Base-by-base conservation (phyloP, 2,888 invertebrate genomes). In the Limenitis camilla region DNA sequence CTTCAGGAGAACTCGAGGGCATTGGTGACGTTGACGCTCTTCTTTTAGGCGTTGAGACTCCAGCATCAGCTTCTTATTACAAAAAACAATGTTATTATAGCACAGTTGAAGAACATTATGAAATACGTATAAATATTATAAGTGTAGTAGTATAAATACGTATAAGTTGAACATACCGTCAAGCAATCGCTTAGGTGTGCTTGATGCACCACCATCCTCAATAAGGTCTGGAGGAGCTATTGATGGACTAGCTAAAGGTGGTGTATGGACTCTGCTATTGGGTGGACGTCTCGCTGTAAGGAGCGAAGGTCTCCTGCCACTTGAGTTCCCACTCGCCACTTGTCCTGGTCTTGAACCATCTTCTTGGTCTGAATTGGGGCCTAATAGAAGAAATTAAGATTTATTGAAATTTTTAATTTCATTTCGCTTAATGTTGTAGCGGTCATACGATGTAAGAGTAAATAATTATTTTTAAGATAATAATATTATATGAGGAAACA, bases 191-290 rank as follows among this genome's bases (percentile, higher is more conserved):
- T 92, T 92, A 51, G 94, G 94, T 33, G 94, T 94, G 64, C 94
- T 94, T 11, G 93, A 93, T 50, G 94, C 93, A n/a, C 94, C 94
- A 58, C 93, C 94, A 66, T 93, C 94, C 71, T 93, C 91, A 63
- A 93, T 78, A 2, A 91, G 78, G 66, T 92, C 92, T 49, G 91
- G 92, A 9, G 89, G 90, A 27, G 90, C 90, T 63, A 90, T 90
- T 33, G 90, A 83, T 27, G 91, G 86, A 49, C 93, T 92, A 64
- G 90, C 92, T 39, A 92, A 89, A 27, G 92, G 94, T 60, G 94
- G 94, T 49, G 94, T 93, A 74, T 91, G 94, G 55, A 91, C 92
- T 70, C 90, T 89, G 74, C 89, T 91, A 58, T 77, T 87, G 0
- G 87, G 86, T 3, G 86, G 83, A 60, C 87, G 72, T 61, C 87